Percentiles rank a stretch among this genome's conserved stretches.
phyloP scores from a whole-genome alignment of 37 sponge, comb jelly and placozoan species.

The Petrosia ficiformis region DNA sequence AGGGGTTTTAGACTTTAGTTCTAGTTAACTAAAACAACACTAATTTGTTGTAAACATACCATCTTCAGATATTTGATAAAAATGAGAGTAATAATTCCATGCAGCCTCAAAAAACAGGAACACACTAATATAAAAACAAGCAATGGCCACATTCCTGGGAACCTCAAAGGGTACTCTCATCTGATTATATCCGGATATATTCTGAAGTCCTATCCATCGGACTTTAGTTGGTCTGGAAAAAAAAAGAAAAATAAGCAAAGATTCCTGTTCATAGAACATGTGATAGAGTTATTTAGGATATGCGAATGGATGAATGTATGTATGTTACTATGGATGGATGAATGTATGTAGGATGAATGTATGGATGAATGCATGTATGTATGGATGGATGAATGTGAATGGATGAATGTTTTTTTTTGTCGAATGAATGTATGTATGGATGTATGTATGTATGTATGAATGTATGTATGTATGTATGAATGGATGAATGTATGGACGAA shows the following conservation, averaged over 20 bases:
- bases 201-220: constrained; percentile 77
- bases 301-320: too few relatives aligned
- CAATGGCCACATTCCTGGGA: constrained; percentile 68
- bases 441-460: too few relatives aligned
- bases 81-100: constrained; percentile 65
- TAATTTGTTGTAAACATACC: not conserved
- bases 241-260: not conserved
- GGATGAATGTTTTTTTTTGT: too few relatives aligned
- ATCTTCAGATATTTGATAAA: not conserved
- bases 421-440: too few relatives aligned
- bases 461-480: too few relatives aligned
- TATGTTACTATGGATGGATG: too few relatives aligned
- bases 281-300: too few relatives aligned
- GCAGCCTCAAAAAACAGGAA: constrained; percentile 81
- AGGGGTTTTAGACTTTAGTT: not conserved
- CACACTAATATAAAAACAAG: constrained; percentile 81
- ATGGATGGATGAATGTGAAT: too few relatives aligned
- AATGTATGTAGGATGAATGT: too few relatives aligned
- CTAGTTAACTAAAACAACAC: not conserved
- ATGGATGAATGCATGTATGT: too few relatives aligned
- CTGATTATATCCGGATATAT: constrained; percentile 60
- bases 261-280: too few relatives aligned
- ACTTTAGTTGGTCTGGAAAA: constrained; percentile 40
- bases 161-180: constrained; percentile 40
- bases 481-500: too few relatives aligned